Percentiles rank a stretch among this genome's conserved stretches.
Conservation (phyloP, 35 echinoderm and acorn worm genomes). For the Anneissia japonica region DNA sequence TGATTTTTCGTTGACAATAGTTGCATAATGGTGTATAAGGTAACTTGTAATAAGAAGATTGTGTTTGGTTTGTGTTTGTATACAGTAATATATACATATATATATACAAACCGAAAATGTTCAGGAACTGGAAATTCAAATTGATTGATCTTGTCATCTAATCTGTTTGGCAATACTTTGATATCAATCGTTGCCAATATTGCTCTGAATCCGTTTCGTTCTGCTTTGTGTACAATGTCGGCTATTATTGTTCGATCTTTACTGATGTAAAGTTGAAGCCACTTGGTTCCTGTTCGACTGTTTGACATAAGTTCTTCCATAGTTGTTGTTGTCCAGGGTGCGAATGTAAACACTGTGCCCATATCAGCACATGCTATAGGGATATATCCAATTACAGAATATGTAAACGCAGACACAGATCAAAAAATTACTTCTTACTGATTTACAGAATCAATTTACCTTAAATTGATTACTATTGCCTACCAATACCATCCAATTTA, state of each 20-base stretch:
- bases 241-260: background rate
- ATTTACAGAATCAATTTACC: background rate
- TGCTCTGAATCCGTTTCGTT: background rate
- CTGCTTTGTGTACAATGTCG: background rate
- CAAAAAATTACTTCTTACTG: background rate
- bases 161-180: background rate
- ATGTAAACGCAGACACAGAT: background rate
- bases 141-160: background rate
- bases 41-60: too few relatives aligned
- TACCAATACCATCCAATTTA: background rate
- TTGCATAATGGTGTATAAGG: too few relatives aligned
- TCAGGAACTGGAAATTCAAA: background rate
- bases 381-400: background rate
- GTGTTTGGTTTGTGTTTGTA: too few relatives aligned
- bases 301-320: background rate
- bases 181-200: background rate
- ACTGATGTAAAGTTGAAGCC: background rate
- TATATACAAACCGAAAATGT: background rate
- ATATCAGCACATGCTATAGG: background rate
- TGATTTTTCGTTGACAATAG: too few relatives aligned
- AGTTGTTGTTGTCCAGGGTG: background rate
- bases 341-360: background rate
- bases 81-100: too few relatives aligned
- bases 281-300: background rate
- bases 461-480: background rate